Conservation (phyloP, 2,797 vertebrate species). For the Gymnothorax reevesii region DNA sequence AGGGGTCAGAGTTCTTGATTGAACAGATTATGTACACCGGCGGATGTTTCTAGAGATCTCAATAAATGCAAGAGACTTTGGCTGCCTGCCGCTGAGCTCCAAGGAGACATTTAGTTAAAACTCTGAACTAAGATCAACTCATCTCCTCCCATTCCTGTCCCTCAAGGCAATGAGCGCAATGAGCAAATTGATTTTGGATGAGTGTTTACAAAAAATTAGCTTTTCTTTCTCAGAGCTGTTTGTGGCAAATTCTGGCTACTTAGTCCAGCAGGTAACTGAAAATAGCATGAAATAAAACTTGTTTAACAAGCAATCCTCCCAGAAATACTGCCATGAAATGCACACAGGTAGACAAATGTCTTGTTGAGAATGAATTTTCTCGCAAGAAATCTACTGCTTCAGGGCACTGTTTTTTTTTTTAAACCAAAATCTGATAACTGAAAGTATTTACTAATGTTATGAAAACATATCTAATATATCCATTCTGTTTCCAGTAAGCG, state of each 20-base stretch:
- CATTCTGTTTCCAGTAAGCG: neutral
- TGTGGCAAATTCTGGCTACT: neutral
- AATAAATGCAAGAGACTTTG: neutral
- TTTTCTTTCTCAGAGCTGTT: neutral
- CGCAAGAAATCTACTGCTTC: too few species aligned
- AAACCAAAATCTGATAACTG: too few species aligned
- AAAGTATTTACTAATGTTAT: too few species aligned
- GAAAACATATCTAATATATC: neutral
- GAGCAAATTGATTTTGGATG: neutral
- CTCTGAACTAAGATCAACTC: neutral
- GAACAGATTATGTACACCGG: neutral
- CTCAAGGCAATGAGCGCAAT: neutral
- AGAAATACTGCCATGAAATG: neutral
- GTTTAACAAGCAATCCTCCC: neutral
- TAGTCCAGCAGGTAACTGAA: neutral
- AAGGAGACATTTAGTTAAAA: neutral
- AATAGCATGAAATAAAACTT: neutral
- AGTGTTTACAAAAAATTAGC: neutral
- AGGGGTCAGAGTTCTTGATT: neutral
- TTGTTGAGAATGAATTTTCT: too few species aligned
- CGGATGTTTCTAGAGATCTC: conserved; percentile 1
- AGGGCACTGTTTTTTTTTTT: too few species aligned
- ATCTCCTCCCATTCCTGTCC: neutral
- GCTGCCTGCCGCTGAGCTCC: neutral
- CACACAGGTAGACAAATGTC: neutral